Base-by-base conservation (phyloP, 2,113 vertebrate genomes). In the Actinemys pallida region DNA sequence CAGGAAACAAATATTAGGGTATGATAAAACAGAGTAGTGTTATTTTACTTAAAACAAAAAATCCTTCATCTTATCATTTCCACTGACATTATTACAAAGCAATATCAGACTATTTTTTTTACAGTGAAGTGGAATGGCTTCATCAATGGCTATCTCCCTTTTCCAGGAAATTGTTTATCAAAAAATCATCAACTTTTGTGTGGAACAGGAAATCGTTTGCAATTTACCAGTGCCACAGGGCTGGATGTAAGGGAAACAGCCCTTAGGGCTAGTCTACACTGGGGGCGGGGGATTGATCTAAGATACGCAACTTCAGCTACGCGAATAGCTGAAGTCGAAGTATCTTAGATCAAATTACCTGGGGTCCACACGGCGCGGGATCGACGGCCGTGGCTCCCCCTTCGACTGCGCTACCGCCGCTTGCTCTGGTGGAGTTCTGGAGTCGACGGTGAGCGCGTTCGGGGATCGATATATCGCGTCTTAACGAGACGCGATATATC, bases 171-270 rank as follows among this genome's bases (percentile, higher is more conserved):
- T 62, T 81, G 35, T 89, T 95, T 94, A 95, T 93, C 45, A 87
- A 92, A 94, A 93, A 95, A 91, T 93, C 76, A 87, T 91, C 93
- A 87, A 65, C 14, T 45, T 69, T n/a, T 86, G 76, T 62, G 69
- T 93, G 86, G 75, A 79, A 82, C 84, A 69, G 83, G 83, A 94
- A 94, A 90, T 92, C 62, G 11, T 89, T 95, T 88, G 83, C 31
- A n/a, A 75, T 94, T 93, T 84, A 9, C 69, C 69, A 7, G 81
- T 92, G 91, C 80, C 88, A 75, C 87, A 94, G 78, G 84, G 25
- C 93, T 95, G 93, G 84, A 54, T 90, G 14, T 79, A 94, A 95
- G 86, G 81, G 84, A 93, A 93, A 10, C 90, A 95, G 7, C 47
- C 82, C 81, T 45, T 45, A 45, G 42, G 42, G 42, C 45, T 45